Conservation (phyloP, 2,888 invertebrate species). For the Autographa pulchrina region DNA sequence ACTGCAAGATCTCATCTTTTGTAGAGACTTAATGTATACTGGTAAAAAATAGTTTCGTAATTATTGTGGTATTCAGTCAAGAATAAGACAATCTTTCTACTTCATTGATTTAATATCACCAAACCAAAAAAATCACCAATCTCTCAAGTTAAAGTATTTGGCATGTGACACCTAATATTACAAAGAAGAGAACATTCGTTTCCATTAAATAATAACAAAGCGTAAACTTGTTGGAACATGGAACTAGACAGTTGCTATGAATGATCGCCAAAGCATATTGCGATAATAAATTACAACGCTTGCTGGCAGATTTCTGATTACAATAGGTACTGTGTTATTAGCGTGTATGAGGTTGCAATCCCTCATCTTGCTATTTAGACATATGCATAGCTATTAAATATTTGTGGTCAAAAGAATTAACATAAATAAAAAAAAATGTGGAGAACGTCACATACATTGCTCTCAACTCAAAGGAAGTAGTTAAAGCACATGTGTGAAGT, state of each 20-base stretch:
- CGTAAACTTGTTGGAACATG: not conserved
- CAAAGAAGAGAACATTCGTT: not conserved
- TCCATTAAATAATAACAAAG: not conserved
- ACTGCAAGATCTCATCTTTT: no score
- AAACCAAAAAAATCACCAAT: not conserved
- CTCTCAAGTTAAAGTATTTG: no score
- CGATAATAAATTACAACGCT: conserved; percentile 39
- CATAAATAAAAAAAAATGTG: no score
- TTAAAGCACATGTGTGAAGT: no score
- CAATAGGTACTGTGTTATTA: conserved; percentile 12
- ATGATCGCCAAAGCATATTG: conserved; percentile 31
- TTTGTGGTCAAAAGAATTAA: not conserved
- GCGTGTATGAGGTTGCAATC: not conserved
- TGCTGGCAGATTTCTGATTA: conserved; percentile 28
- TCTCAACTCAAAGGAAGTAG: no score
- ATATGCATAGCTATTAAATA: not conserved
- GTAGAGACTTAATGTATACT: no score
- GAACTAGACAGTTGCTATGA: conserved; percentile 24
- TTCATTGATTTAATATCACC: no score
- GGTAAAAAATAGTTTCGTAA: no score
- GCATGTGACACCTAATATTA: not conserved
- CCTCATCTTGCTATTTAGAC: conserved; percentile 1
- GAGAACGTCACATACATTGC: no score
- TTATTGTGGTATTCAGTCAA: no score
- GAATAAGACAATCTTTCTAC: no score